phyloP scores from a whole-genome alignment of 2,888 invertebrate species.

The Melanostoma scalare region DNA sequence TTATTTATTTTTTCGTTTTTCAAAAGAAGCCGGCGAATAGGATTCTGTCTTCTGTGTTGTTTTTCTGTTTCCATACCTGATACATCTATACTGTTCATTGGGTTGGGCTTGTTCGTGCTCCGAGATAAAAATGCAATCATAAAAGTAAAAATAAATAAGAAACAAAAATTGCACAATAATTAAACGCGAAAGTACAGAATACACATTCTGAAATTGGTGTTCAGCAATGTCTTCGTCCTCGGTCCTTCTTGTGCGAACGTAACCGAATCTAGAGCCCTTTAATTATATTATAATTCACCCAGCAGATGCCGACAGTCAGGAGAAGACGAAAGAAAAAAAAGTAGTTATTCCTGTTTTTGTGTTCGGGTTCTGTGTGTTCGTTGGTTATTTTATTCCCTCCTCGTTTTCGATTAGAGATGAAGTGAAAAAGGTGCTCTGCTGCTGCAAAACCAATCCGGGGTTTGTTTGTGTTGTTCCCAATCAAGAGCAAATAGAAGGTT shows the following conservation, averaged over 20 bases:
- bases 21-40: slow-evolving; percentile 40
- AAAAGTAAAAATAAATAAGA: background rate
- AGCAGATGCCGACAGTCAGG: slow-evolving; percentile 70
- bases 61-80: background rate
- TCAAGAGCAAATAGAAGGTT: slow-evolving; percentile 46
- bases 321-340: slow-evolving; percentile 61
- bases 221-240: slow-evolving; percentile 22
- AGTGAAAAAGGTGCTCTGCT: slow-evolving; percentile 65
- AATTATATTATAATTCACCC: slow-evolving; percentile 71
- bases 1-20: slow-evolving; percentile 63
- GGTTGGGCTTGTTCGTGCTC: background rate
- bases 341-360: slow-evolving; percentile 67
- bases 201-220: slow-evolving; percentile 27
- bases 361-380: slow-evolving; percentile 55
- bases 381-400: slow-evolving; percentile 51
- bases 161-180: slow-evolving; percentile 29
- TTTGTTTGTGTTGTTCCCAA: slow-evolving; percentile 43
- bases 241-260: slow-evolving; percentile 49
- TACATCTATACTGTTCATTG: background rate
- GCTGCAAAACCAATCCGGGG: slow-evolving; percentile 58
- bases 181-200: slow-evolving; percentile 18
- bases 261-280: slow-evolving; percentile 66
- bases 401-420: slow-evolving; percentile 39
- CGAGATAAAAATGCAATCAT: background rate
- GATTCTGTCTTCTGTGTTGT: slow-evolving; percentile 32